Percentiles rank a stretch among this genome's conserved stretches.
Conservation (phyloP, 2,113 vertebrate species). For the Anhinga rufa region DNA sequence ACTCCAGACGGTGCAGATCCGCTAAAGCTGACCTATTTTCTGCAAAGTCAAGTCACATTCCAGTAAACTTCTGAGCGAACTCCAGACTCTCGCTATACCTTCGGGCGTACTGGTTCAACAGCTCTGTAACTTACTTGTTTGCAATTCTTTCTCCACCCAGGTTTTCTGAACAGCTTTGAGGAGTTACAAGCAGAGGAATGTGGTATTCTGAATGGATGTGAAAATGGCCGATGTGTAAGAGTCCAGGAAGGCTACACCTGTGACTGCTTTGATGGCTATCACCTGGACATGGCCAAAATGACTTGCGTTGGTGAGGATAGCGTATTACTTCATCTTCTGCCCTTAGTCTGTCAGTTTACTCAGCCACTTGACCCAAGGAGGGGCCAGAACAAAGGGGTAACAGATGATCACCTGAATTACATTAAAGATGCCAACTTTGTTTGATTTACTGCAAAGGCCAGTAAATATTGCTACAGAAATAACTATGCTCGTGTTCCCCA, state of each 20-base stretch:
- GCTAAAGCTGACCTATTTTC: slow-evolving; percentile 35
- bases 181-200: slow-evolving; percentile 93
- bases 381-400: background rate
- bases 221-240: slow-evolving; percentile 94
- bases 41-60: background rate
- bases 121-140: background rate
- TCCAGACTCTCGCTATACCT: background rate
- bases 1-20: slow-evolving; percentile 2
- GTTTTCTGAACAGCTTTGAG: slow-evolving; percentile 81
- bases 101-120: background rate
- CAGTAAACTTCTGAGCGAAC: background rate
- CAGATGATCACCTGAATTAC: background rate
- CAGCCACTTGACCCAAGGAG: background rate
- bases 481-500: background rate
- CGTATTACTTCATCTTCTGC: background rate
- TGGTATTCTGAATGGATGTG: slow-evolving; percentile 94
- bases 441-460: background rate
- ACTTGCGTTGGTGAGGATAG: slow-evolving; percentile 86
- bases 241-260: slow-evolving; percentile 98
- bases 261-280: slow-evolving; percentile 96
- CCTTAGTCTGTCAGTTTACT: background rate
- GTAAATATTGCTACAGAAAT: background rate
- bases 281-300: slow-evolving; percentile 92
- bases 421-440: background rate
- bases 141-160: slow-evolving; percentile 40